phyloP scores from a whole-genome alignment of 2,797 vertebrate genomes.

The Lacerta bilineata region DNA sequence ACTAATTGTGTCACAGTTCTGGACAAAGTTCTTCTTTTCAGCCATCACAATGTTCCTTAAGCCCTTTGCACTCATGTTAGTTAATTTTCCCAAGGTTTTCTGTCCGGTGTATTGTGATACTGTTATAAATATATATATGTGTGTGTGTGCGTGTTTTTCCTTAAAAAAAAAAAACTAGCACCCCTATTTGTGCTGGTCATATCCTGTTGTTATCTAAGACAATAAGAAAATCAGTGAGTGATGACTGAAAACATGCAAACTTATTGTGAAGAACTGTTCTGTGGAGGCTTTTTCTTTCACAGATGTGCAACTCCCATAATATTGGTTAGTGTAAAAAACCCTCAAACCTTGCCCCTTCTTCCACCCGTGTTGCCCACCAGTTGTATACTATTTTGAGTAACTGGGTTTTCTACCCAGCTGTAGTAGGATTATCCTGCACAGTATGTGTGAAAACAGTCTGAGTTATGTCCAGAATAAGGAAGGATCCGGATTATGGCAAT shows the following conservation, averaged over 20 bases:
- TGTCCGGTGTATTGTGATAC: not conserved
- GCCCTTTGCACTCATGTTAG: not conserved
- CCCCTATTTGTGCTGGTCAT: not conserved
- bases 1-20: not conserved
- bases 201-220: not conserved
- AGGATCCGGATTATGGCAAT: not conserved
- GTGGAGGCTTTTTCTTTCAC: not conserved
- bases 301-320: not conserved
- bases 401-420: not conserved
- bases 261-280: not conserved
- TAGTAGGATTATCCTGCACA: not conserved
- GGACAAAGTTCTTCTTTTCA: not conserved
- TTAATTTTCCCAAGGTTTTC: not conserved
- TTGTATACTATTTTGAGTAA: not conserved
- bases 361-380: not conserved
- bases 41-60: not conserved
- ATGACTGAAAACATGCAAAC: not conserved
- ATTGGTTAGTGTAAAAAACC: not conserved
- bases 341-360: not conserved
- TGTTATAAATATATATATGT: not conserved
- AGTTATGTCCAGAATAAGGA: not conserved
- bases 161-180: not conserved
- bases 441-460: not conserved
- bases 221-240: not conserved
- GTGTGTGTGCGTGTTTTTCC: not conserved